Evolutionary conservation across 2,113 vertebrate genomes (phyloP), one percentile per base, ranked within the genome.

Genomic region (Erythrolamprus reginae): DNA sequence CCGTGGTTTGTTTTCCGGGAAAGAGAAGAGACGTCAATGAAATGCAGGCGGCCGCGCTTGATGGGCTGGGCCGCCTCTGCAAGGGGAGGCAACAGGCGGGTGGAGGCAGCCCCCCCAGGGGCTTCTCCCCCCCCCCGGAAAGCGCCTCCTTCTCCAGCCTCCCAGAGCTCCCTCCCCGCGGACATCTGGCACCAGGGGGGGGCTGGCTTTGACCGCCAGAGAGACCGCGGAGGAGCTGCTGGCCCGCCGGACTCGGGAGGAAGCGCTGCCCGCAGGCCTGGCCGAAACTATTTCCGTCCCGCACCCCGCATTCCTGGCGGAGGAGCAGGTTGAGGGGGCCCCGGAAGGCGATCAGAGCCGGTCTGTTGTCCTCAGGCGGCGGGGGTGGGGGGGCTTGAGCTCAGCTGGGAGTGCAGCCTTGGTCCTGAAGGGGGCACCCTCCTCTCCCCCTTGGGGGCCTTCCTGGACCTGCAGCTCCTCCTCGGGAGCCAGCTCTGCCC

Each of bases 101-200:
- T 1, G 0, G 28, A n/a, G 48, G 5, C 56, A 4, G 33, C 17
- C 10, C 26, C 21, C 5, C 23, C 0, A 17, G 21, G 8, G 2
- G 47, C 17, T n/a, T n/a, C n/a, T n/a, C n/a, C n/a, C n/a, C n/a
- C n/a, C n/a, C n/a, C n/a, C n/a, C 33, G 8, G 65, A 8, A 77
- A 77, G 15, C 2, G 6, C 33, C 5, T 2, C 65, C 65, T 70
- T 19, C 65, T 70, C 65, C 15, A 33, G 6, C 13, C 5, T n/a
- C n/a, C n/a, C n/a, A n/a, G n/a, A n/a, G n/a, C n/a, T n/a, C n/a
- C n/a, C n/a, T n/a, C n/a, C n/a, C n/a, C n/a, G n/a, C n/a, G n/a
- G n/a, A n/a, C n/a, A n/a, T n/a, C n/a, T n/a, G n/a, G n/a, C n/a
- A n/a, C n/a, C n/a, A n/a, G n/a, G n/a, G n/a, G n/a, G n/a, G n/a